Percentiles rank a stretch among this genome's conserved stretches.
These are phyloP conservation scores for Pachyuromys duprasi DNA, from an alignment of 2,797 vertebrate species.

Conservation along the genomic window DNA sequence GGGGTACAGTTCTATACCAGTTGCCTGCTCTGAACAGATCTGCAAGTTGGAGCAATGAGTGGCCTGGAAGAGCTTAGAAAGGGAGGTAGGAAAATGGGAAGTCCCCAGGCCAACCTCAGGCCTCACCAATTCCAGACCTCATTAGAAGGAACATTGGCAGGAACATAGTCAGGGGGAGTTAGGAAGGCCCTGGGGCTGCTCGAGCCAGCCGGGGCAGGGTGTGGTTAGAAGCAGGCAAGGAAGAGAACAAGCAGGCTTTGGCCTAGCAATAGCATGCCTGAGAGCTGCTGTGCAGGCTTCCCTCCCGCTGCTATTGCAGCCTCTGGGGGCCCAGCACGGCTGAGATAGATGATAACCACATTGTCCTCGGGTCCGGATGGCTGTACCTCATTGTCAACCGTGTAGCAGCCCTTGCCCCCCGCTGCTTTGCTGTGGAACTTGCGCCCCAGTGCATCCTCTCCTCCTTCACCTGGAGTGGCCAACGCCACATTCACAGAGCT, in stretches of 20 bases:
- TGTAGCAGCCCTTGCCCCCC: constrained; percentile 75
- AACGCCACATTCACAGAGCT: constrained; percentile 90
- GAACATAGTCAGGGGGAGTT: not conserved
- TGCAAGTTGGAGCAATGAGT: not conserved
- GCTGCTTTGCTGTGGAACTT: constrained; percentile 78
- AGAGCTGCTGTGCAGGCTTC: accelerated
- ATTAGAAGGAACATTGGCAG: not conserved
- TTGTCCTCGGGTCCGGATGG: constrained; percentile 68
- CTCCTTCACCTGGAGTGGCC: constrained; percentile 87
- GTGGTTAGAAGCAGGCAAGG: constrained; percentile 58
- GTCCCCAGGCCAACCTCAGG: not conserved
- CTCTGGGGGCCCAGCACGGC: not conserved
- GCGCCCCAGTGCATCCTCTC: constrained; percentile 73
- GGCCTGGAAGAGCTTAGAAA: constrained; percentile 34
- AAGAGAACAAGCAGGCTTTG: constrained; percentile 54
- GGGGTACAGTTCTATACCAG: not conserved
- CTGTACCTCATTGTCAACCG: constrained; percentile 74
- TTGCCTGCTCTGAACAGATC: constrained; percentile 47
- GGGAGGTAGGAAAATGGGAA: constrained; percentile 54
- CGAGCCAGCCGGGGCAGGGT: not conserved
- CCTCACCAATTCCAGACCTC: not conserved
- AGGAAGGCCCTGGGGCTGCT: not conserved
- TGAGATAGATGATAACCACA: constrained; percentile 86
- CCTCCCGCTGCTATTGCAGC: not conserved
- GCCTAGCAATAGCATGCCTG: constrained; percentile 66